A percentile compares a stretch with the other conserved stretches of the same genome.
Evolutionary conservation across 2,797 vertebrate genomes (phyloP).

Genomic region (Poeciliopsis paucimaculata): DNA sequence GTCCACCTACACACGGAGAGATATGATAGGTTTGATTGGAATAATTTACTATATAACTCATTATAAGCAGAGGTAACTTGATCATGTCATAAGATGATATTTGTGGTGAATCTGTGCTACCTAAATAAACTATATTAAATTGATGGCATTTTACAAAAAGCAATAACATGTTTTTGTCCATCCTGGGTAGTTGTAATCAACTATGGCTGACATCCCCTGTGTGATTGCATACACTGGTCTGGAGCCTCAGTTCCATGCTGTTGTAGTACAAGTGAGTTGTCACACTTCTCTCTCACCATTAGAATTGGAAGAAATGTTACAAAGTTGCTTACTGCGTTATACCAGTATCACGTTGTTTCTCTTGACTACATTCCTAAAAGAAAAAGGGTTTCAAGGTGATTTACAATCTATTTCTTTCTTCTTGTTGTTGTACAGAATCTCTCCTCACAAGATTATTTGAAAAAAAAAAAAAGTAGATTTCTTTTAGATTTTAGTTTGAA

Average conservation of each 20-base stretch:
- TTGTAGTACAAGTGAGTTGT: not conserved
- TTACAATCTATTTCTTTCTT: not conserved
- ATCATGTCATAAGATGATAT: not conserved
- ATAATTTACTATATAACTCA: not conserved
- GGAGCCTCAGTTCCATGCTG: not conserved
- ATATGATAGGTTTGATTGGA: not conserved
- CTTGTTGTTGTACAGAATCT: too few relatives aligned
- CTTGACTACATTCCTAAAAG: not conserved
- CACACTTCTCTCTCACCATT: not conserved
- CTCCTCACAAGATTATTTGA: too few relatives aligned
- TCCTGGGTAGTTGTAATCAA: not conserved
- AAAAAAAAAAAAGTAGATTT: not conserved
- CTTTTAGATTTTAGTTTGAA: constrained; percentile 2
- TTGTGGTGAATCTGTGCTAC: not conserved
- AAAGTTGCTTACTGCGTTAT: not conserved
- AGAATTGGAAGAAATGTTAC: not conserved
- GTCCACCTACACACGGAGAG: not conserved
- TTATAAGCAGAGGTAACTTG: not conserved
- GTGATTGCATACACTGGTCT: not conserved
- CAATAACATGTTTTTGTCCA: not conserved
- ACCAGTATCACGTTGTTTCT: not conserved
- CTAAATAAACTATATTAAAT: not conserved
- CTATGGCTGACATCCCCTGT: not conserved
- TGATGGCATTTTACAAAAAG: not conserved
- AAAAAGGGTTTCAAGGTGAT: not conserved